Evolutionary conservation across 2,113 vertebrate genomes (phyloP), one percentile per base, ranked within the genome.

Genomic region (Tapirus terrestris): DNA sequence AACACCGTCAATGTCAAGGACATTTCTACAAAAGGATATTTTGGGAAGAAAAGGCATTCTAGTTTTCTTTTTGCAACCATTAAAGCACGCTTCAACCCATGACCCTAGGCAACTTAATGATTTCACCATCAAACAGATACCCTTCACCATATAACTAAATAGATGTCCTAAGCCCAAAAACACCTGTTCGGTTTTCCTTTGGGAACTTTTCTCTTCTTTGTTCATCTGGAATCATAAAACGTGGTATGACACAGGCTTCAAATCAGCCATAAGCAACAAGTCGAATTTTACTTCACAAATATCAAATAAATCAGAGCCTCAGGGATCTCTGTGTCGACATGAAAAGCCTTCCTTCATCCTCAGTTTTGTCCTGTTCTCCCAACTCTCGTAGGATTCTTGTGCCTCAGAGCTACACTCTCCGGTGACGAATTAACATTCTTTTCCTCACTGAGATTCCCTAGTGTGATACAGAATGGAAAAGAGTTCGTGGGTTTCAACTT

Each of bases 251-350:
- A 92, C 13, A 18, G 36, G 79, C 72, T 96, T 95, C 82, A 77
- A 27, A 60, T 84, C 75, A 76, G n/a, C 56, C 51, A 33, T 96
- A 95, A 97, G 95, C 90, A 98, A 89, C 68, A 39, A 86, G 83
- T 89, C 82, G 94, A 86, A 81, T 91, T 98, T 95, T 67, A 80
- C 79, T 82, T 95, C 67, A 73, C 56, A 65, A 83, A 96, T 53
- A 53, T 94, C 90, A 96, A 63, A 92, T 96, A 95, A 96, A 94
- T 92, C 94, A 70, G 87, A 97, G 80, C 87, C 70, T 95, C 1
- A 0, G 68, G 96, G 92, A 83, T 82, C 80, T 93, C n/a, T 65
- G 63, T 84, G 79, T 95, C 67, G 67, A 29, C 73, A 70, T 14
- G 58, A 82, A 95, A 96, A 84, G 13, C 12, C 16, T 73, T 31